Conservation (phyloP, 2,888 invertebrate genomes). For the Amphipyra berbera region DNA sequence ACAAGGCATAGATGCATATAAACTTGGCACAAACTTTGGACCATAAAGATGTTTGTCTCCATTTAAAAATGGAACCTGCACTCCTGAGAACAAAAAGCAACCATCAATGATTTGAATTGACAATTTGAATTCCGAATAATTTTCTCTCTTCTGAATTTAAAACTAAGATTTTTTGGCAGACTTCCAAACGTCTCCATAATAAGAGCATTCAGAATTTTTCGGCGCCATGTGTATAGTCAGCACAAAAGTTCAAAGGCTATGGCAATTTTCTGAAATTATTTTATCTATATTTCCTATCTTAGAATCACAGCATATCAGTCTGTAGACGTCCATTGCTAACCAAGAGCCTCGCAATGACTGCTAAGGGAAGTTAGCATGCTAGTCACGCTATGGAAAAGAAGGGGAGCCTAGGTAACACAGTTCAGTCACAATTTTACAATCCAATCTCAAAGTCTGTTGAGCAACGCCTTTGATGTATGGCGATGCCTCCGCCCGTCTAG, state of each 20-base stretch:
- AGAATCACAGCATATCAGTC: background rate
- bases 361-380: too few species aligned
- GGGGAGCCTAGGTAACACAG: too few species aligned
- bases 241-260: constrained; percentile 17
- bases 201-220: constrained; percentile 29
- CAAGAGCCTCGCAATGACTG: too few species aligned
- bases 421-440: too few species aligned
- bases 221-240: constrained; percentile 39
- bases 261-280: constrained; percentile 23
- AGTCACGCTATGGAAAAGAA: too few species aligned
- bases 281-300: background rate
- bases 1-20: too few species aligned
- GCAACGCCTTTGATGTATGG: too few species aligned
- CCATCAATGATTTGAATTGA: constrained; percentile 46
- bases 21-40: too few species aligned
- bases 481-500: too few species aligned
- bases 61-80: constrained; percentile 18
- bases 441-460: too few species aligned
- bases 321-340: too few species aligned
- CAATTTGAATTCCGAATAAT: constrained; percentile 46
- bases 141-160: constrained; percentile 36
- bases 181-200: constrained; percentile 30
- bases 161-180: constrained; percentile 37
- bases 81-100: constrained; percentile 12
- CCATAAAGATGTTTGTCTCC: background rate